These are phyloP conservation scores for Brachionus manjavacas DNA, from an alignment of 1,140 invertebrate species.

Conservation along the genomic window DNA sequence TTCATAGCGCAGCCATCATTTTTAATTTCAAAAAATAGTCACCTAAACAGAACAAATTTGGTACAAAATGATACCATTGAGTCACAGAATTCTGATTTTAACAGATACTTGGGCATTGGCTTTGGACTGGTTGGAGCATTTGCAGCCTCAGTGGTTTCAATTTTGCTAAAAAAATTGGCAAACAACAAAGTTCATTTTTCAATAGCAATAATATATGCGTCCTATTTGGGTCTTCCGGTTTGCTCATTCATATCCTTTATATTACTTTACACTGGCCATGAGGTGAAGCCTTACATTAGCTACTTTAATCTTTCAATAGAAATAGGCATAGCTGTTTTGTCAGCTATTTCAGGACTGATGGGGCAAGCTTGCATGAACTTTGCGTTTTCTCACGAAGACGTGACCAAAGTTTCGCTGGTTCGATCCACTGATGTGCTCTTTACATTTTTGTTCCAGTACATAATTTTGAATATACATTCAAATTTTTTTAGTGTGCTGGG, in stretches of 20 bases:
- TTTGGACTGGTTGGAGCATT: neutral
- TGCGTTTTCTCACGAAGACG: neutral
- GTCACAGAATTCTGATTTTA: neutral
- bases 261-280: neutral
- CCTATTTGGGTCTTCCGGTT: neutral
- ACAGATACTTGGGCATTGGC: neutral
- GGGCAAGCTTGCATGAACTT: slow-evolving; percentile 20
- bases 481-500: slow-evolving; percentile 7
- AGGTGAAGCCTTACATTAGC: neutral
- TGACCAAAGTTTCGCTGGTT: neutral
- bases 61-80: neutral
- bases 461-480: slow-evolving; percentile 21
- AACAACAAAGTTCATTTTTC: slow-evolving; percentile 42
- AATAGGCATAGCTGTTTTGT: neutral
- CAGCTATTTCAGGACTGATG: neutral
- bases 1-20: slow-evolving; percentile 25
- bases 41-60: neutral
- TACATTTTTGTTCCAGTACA: neutral
- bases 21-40: neutral
- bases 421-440: slow-evolving; percentile 25
- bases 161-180: slow-evolving; percentile 32
- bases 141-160: neutral
- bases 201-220: slow-evolving; percentile 19
- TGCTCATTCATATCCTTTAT: neutral
- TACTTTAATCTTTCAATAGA: neutral